A percentile compares a stretch with the other conserved stretches of the same genome.
phyloP scores from a whole-genome alignment of 2,888 invertebrate genomes.

The Alloscopus bannaensis region DNA sequence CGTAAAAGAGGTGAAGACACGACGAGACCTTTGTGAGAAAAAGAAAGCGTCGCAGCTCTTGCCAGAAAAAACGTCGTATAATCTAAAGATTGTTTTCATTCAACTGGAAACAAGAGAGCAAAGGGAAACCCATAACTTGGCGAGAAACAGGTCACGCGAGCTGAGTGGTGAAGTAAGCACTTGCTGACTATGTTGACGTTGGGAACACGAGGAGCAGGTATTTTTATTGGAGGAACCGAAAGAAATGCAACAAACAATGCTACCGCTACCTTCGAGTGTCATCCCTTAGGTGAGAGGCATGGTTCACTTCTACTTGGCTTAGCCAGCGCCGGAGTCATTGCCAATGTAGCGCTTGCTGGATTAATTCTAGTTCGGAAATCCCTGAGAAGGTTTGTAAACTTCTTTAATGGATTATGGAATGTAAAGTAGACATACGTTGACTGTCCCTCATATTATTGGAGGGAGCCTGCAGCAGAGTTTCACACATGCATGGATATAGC shows the following conservation, averaged over 20 bases:
- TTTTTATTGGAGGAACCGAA: conserved; percentile 65
- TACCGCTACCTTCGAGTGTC: conserved; percentile 82
- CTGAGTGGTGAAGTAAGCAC: conserved; percentile 40
- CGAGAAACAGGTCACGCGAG: conserved; percentile 29
- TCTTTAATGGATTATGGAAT: conserved; percentile 58
- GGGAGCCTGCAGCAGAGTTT: not conserved
- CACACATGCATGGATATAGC: no score
- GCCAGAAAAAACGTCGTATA: conserved; percentile 57
- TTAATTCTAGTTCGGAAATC: conserved; percentile 88
- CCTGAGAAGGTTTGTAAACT: conserved; percentile 82
- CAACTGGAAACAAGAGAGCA: conserved; percentile 50
- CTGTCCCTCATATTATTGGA: not conserved
- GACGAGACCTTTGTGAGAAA: conserved; percentile 27
- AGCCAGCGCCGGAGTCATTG: conserved; percentile 78
- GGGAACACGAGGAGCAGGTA: conserved; percentile 64
- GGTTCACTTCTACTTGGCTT: conserved; percentile 77
- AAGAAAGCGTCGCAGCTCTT: conserved; percentile 42
- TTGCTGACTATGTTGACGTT: conserved; percentile 63
- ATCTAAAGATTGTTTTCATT: conserved; percentile 56
- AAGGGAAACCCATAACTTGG: conserved; percentile 49
- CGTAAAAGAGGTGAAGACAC: conserved; percentile 4
- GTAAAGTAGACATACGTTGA: conserved; percentile 1
- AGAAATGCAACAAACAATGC: conserved; percentile 71
- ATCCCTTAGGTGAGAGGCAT: conserved; percentile 86
- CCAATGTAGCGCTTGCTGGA: conserved; percentile 87